Base-by-base conservation (phyloP, 1,140 invertebrate species). In the Drosophila asahinai region DNA sequence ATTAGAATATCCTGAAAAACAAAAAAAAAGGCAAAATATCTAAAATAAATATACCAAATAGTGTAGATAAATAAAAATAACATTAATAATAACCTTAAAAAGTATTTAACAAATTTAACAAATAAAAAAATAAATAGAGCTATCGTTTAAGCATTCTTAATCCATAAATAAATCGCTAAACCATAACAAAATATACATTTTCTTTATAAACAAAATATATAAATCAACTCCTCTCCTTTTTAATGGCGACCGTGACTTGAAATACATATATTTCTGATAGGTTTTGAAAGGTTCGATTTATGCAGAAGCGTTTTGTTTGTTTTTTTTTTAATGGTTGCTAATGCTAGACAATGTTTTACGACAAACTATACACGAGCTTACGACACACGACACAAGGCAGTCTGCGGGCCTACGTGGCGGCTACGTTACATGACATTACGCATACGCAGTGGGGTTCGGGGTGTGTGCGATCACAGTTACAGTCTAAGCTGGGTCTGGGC, bases 391-490 rank as follows among this genome's bases (percentile, higher is more conserved):
- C 58, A 55, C 38, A 43, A 49, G 45, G 40, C 68, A 55, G 38
- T 71, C 33, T 12, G 48, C 11, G 55, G 48, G 80, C 80, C 67
- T 68, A 79, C 57, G 49, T 60, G 55, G 80, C 71, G 71, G 58
- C 71, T 75, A 74, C 58, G 49, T 75, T 63, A 63, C 68, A 60
- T 60, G 9, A 42, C 25, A 68, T 62, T 36, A 55, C 47, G 27
- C 27, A 59, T 68, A 61, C 67, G 63, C 74, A 58, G 73, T 67
- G 58, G 70, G 57, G 38, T 62, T 15, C 12, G 12, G 14, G 15
- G 33, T 58, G 54, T 81, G 52, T 67, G 82, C 65, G 64, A 67
- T 87, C 76, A 66, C 52, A 80, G 51, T 79, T 86, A 86, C 68
- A 54, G 48, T 81, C 57, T 80, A 77, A 67, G 68, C 52, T 40